Percentiles rank a stretch among this genome's conserved stretches.
Evolutionary conservation across 53 echinoderm and acorn worm species (phyloP).

Genomic region (Paelopatides confundens): DNA sequence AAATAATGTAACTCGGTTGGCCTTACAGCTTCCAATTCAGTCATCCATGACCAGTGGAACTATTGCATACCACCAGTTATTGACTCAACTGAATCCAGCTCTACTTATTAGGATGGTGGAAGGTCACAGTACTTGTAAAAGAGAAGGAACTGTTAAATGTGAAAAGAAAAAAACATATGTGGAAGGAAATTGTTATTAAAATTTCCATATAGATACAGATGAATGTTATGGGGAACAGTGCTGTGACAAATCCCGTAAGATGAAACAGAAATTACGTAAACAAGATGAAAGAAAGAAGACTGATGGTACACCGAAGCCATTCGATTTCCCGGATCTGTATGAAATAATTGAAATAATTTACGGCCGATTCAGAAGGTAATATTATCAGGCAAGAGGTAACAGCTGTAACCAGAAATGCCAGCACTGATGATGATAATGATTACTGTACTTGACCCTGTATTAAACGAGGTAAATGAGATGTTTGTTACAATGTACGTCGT

Average conservation of each 20-base stretch:
- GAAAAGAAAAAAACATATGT: background rate
- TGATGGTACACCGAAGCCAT: constrained; percentile 14
- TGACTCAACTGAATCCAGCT: background rate
- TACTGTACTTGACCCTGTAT: too few relatives aligned
- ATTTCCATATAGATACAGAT: too few relatives aligned
- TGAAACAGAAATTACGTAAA: background rate
- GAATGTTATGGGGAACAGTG: too few relatives aligned
- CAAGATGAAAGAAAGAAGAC: constrained; percentile 3
- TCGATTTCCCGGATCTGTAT: too few relatives aligned
- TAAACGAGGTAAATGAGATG: too few relatives aligned
- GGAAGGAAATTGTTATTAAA: background rate
- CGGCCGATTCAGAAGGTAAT: too few relatives aligned
- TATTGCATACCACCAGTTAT: background rate
- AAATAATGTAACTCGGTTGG: background rate
- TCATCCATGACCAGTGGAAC: background rate
- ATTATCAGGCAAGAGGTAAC: too few relatives aligned
- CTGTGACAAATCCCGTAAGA: too few relatives aligned
- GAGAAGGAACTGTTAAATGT: constrained; percentile 11
- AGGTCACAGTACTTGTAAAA: background rate
- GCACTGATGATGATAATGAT: too few relatives aligned
- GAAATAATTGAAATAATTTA: too few relatives aligned
- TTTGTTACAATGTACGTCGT: too few relatives aligned
- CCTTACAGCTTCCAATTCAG: background rate
- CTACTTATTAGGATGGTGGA: background rate
- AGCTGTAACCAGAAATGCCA: too few relatives aligned